These are phyloP conservation scores for Idris sp. DNA, from an alignment of 1,140 invertebrate genomes.

Conservation along the genomic window DNA sequence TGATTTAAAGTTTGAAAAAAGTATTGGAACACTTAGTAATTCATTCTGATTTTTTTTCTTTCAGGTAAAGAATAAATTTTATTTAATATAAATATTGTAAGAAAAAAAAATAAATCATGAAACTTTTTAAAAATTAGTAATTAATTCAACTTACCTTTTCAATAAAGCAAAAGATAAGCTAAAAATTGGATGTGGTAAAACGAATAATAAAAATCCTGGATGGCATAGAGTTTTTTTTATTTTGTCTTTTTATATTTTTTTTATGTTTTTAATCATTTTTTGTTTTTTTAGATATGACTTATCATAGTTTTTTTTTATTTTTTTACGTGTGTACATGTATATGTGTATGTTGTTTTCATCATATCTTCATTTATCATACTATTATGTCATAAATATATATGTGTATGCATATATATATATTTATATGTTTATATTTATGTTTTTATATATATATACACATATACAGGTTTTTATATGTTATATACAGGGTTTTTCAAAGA, in stretches of 20 bases:
- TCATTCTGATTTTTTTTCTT: too few species aligned
- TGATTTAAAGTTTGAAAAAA: too few species aligned
- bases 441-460: slow-evolving; percentile 45
- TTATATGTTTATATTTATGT: slow-evolving; percentile 41
- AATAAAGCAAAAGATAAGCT: too few species aligned
- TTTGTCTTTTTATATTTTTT: slow-evolving; percentile 21
- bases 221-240: slow-evolving; percentile 26
- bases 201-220: too few species aligned
- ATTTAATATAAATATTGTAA: too few species aligned
- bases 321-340: slow-evolving; percentile 31
- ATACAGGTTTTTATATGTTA: slow-evolving; percentile 33
- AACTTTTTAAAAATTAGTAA: too few species aligned
- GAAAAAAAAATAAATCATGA: too few species aligned
- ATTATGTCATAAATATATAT: slow-evolving; percentile 45
- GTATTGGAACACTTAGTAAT: too few species aligned
- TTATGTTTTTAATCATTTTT: slow-evolving; percentile 8
- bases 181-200: too few species aligned
- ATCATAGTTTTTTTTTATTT: too few species aligned
- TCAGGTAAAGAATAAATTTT: too few species aligned
- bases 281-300: slow-evolving; percentile 23
- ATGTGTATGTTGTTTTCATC: slow-evolving; percentile 23
- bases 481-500: slow-evolving; percentile 26
- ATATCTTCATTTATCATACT: slow-evolving; percentile 33
- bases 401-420: slow-evolving; percentile 39
- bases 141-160: too few species aligned